These are phyloP conservation scores for Lordiphosa fenestrarum DNA, from an alignment of 2,888 invertebrate genomes.

Conservation along the genomic window DNA sequence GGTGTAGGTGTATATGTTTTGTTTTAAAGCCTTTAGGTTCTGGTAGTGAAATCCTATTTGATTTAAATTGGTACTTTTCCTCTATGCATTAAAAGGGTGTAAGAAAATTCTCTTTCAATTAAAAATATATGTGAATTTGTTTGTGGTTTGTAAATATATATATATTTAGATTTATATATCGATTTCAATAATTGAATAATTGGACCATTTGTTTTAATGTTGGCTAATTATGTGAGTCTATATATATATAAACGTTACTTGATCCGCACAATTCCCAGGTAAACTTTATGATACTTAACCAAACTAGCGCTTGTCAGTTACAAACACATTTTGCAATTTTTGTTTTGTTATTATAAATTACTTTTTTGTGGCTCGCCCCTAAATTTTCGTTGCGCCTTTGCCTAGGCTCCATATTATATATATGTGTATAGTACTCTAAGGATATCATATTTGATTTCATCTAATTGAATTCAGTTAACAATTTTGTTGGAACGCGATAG, in stretches of 20 bases:
- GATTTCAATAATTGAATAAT: slow-evolving; percentile 66
- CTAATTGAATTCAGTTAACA: slow-evolving; percentile 67
- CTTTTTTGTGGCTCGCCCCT: too few species aligned
- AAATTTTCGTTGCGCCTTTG: slow-evolving; percentile 39
- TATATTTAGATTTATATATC: slow-evolving; percentile 35
- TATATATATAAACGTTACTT: slow-evolving; percentile 41
- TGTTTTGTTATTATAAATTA: too few species aligned
- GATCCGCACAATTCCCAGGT: slow-evolving; percentile 65
- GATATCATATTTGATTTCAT: slow-evolving; percentile 33
- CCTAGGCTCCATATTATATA: too few species aligned
- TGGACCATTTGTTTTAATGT: slow-evolving; percentile 70
- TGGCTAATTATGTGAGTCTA: slow-evolving; percentile 35
- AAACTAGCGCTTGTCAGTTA: slow-evolving; percentile 31
- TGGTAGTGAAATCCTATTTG: slow-evolving; percentile 57
- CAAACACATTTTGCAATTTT: too few species aligned
- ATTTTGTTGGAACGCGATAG: slow-evolving; percentile 42
- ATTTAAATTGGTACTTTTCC: slow-evolving; percentile 65
- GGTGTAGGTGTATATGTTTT: slow-evolving; percentile 22
- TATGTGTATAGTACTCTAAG: slow-evolving; percentile 7
- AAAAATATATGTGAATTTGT: slow-evolving; percentile 51
- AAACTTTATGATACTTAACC: slow-evolving; percentile 34
- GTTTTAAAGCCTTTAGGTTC: slow-evolving; percentile 68
- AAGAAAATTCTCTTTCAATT: slow-evolving; percentile 48
- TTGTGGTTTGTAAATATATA: slow-evolving; percentile 40
- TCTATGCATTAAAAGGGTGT: slow-evolving; percentile 52